phyloP scores from a whole-genome alignment of 1,140 invertebrate genomes.

The Galendromus occidentalis region DNA sequence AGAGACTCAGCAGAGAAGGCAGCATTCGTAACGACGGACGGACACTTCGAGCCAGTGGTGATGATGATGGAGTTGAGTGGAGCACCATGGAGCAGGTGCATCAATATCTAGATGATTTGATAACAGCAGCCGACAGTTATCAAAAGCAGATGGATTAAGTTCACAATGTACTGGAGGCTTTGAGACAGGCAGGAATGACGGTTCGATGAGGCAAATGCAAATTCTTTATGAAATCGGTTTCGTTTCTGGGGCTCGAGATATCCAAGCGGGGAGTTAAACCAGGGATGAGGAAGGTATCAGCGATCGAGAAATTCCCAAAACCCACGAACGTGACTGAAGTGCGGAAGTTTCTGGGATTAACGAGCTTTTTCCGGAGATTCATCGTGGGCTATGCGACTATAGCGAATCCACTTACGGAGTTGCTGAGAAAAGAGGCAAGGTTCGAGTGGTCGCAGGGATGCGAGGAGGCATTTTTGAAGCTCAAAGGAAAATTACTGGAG shows the following conservation, averaged over 20 bases:
- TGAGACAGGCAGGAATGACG: background rate
- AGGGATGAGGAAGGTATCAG: background rate
- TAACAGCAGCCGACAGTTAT: background rate
- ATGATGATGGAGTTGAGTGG: slow-evolving; percentile 1
- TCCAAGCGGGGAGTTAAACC: slow-evolving; percentile 2
- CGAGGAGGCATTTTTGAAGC: slow-evolving; percentile 23
- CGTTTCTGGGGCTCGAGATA: slow-evolving; percentile 10
- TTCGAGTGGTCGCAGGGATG: slow-evolving; percentile 25
- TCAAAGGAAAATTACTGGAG: slow-evolving; percentile 22
- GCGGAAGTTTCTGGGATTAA: slow-evolving; percentile 23
- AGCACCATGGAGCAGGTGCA: background rate
- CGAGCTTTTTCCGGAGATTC: slow-evolving; percentile 24
- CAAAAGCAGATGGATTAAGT: background rate
- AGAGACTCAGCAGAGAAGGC: background rate
- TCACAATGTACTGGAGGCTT: background rate
- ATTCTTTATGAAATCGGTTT: slow-evolving; percentile 1
- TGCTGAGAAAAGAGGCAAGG: slow-evolving; percentile 26
- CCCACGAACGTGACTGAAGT: slow-evolving; percentile 19
- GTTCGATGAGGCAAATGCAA: slow-evolving; percentile 11
- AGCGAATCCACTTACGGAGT: slow-evolving; percentile 24
- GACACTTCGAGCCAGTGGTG: background rate
- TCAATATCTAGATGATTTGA: slow-evolving; percentile 14
- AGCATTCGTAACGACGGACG: background rate
- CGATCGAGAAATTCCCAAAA: slow-evolving; percentile 17
- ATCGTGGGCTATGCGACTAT: slow-evolving; percentile 23